phyloP scores from a whole-genome alignment of 2,888 invertebrate species.

The Cantharis flavilabris region DNA sequence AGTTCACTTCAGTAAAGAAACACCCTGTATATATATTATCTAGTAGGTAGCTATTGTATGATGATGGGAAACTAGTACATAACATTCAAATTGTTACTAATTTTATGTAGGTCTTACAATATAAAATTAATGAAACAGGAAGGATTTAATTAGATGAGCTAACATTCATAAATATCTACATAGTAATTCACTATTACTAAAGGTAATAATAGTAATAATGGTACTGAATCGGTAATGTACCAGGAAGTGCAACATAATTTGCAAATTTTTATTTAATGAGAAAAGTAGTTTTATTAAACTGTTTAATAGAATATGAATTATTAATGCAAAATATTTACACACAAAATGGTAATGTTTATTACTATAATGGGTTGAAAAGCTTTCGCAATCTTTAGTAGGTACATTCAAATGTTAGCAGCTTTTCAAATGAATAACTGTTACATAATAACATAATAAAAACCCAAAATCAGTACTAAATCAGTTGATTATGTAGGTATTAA shows the following conservation, averaged over 20 bases:
- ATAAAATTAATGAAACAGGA: not conserved
- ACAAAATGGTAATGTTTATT: not conserved
- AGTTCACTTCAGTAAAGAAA: no score
- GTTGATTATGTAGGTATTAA: no score
- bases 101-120: not conserved
- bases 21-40: not conserved
- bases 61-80: not conserved
- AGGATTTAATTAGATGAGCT: not conserved
- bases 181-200: not conserved
- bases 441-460: no score
- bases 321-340: not conserved
- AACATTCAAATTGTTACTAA: not conserved
- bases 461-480: no score
- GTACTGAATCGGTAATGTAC: not conserved
- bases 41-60: not conserved
- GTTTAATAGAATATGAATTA: not conserved
- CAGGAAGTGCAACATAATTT: not conserved
- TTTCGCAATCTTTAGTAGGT: not conserved
- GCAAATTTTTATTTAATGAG: not conserved
- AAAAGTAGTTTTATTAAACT: not conserved
- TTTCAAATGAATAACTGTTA: no score
- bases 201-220: not conserved
- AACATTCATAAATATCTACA: not conserved
- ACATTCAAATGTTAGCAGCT: not conserved
- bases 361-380: not conserved